A percentile compares a stretch with the other conserved stretches of the same genome.
Evolutionary conservation across 2,113 vertebrate genomes (phyloP).

Genomic region (chimpanzee (Pan troglodytes)): NHGRI_mPanTro3-v2.1_pri NC_072401.2:1787001-1787500

Average conservation of each 20-base stretch:
- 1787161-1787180: not conserved
- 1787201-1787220: not conserved
- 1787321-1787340: not conserved
- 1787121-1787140: not conserved
- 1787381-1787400: constrained; percentile 56
- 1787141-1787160: not conserved
- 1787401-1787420: constrained; percentile 45
- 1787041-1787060: constrained; percentile 70
- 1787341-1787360: not conserved
- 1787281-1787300: not conserved
- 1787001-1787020: constrained; percentile 82
- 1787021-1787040: constrained; percentile 85
- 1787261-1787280: not conserved
- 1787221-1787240: not conserved
- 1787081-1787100: not conserved
- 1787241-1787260: not conserved
- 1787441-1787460: constrained; percentile 3
- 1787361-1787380: not conserved
- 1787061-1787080: not conserved
- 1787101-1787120: not conserved
- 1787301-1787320: not conserved
- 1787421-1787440: constrained; percentile 74
- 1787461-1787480: not conserved
- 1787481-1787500: not conserved
- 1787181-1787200: not conserved